Percentiles rank a stretch among this genome's conserved stretches.
phyloP scores from a whole-genome alignment of 2,888 invertebrate species.

The Ceraclea dissimilis region DNA sequence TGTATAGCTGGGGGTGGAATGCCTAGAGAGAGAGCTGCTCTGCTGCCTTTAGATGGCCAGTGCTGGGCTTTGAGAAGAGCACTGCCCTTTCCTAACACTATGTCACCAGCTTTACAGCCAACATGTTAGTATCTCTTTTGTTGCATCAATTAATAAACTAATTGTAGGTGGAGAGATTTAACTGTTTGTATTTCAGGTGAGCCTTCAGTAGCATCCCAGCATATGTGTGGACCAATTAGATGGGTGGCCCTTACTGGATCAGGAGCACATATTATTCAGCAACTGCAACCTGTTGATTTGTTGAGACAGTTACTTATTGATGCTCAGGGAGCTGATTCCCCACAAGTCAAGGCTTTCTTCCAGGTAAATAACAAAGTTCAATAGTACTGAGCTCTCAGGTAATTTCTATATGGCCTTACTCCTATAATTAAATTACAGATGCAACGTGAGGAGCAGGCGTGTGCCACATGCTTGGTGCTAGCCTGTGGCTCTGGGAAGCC shows the following conservation, averaged over 20 bases:
- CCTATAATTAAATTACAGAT: slow-evolving; percentile 30
- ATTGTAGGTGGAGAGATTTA: slow-evolving; percentile 1
- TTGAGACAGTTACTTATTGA: slow-evolving; percentile 73
- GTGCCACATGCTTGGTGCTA: slow-evolving; percentile 78
- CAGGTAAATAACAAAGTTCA: slow-evolving; percentile 47
- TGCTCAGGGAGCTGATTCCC: slow-evolving; percentile 79
- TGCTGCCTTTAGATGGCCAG: slow-evolving; percentile 75
- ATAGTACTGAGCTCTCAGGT: neutral
- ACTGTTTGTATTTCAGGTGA: slow-evolving; percentile 35
- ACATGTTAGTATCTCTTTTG: slow-evolving; percentile 39
- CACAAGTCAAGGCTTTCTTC: slow-evolving; percentile 79
- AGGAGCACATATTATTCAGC: slow-evolving; percentile 76
- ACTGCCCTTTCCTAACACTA: slow-evolving; percentile 31
- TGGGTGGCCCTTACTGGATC: slow-evolving; percentile 84
- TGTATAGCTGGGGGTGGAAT: slow-evolving; percentile 61
- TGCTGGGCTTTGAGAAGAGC: slow-evolving; percentile 69
- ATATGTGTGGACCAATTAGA: slow-evolving; percentile 61
- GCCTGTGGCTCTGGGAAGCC: slow-evolving; percentile 59
- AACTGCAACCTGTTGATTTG: slow-evolving; percentile 83
- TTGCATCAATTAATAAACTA: neutral
- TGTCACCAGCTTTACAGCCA: slow-evolving; percentile 35
- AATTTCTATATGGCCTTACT: too few relatives aligned
- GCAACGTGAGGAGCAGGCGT: slow-evolving; percentile 80
- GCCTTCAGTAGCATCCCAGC: slow-evolving; percentile 63
- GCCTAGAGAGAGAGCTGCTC: slow-evolving; percentile 66